Evolutionary conservation across 35 echinoderm and acorn worm genomes (phyloP).

Genomic region (Apostichopus parvimensis): DNA sequence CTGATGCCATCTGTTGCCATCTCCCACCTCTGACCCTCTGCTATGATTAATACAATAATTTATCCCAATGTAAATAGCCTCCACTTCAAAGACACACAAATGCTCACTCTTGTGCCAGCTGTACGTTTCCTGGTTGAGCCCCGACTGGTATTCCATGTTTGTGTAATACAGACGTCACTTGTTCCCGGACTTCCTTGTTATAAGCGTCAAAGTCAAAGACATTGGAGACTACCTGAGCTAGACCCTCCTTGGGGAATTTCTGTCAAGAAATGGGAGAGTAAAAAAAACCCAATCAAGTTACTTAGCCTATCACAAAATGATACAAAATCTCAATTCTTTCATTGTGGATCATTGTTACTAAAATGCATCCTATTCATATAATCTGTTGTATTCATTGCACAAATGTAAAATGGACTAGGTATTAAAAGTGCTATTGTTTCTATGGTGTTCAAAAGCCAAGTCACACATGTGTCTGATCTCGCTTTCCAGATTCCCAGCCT

Average conservation of each 20-base stretch:
- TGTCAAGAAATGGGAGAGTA: conserved; percentile 39
- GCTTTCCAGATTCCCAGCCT: too few relatives aligned
- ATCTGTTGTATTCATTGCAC: too few relatives aligned
- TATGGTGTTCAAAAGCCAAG: too few relatives aligned
- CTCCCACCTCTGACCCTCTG: too few relatives aligned
- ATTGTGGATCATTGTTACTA: too few relatives aligned
- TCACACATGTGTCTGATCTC: too few relatives aligned
- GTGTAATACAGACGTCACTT: conserved; percentile 78
- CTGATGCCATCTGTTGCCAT: too few relatives aligned
- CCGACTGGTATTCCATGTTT: conserved; percentile 97
- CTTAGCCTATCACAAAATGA: background rate
- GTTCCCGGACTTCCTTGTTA: conserved; percentile 95
- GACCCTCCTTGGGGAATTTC: conserved; percentile 91
- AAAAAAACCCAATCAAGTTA: background rate
- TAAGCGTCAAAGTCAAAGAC: conserved; percentile 99
- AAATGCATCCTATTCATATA: too few relatives aligned
- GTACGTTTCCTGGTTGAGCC: conserved; percentile 80
- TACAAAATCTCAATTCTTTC: background rate
- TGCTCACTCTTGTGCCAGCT: conserved; percentile 98
- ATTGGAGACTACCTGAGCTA: conserved; percentile 90
- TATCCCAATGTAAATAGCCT: too few relatives aligned
- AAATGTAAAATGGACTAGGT: too few relatives aligned
- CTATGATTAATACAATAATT: too few relatives aligned
- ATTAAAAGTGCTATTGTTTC: too few relatives aligned
- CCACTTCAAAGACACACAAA: background rate